Evolutionary conservation across 2,888 invertebrate species (phyloP).

Genomic region (Andrena flavipes): DNA sequence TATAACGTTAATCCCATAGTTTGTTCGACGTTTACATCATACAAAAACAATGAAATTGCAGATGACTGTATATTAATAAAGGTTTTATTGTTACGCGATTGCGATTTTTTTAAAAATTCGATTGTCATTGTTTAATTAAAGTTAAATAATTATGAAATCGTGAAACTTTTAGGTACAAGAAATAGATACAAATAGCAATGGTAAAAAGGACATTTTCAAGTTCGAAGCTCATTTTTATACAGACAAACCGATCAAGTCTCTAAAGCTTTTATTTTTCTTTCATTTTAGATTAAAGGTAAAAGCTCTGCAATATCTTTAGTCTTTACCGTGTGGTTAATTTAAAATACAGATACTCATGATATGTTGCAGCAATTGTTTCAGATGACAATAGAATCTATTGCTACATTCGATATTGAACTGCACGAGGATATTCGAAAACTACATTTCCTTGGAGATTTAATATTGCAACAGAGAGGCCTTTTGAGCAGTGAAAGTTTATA

Average conservation of each 20-base stretch:
- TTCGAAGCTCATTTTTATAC: constrained; percentile 80
- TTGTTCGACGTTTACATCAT: constrained; percentile 79
- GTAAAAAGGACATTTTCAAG: constrained; percentile 78
- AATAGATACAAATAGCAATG: constrained; percentile 78
- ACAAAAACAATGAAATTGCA: constrained; percentile 78
- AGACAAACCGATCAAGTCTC: constrained; percentile 73
- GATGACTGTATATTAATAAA: constrained; percentile 80
- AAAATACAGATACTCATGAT: background rate
- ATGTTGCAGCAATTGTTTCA: constrained; percentile 76
- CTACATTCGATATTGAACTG: constrained; percentile 75
- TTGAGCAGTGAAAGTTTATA: constrained; percentile 75
- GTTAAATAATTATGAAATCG: background rate
- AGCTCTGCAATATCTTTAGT: background rate
- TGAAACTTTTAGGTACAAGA: constrained; percentile 76
- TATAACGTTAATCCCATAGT: constrained; percentile 73
- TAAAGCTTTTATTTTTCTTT: constrained; percentile 80
- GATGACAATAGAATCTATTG: constrained; percentile 77
- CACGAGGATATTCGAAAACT: constrained; percentile 76
- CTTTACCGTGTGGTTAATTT: background rate
- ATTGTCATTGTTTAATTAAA: background rate
- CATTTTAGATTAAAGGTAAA: constrained; percentile 79
- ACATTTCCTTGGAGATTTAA: constrained; percentile 78
- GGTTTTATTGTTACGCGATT: constrained; percentile 66
- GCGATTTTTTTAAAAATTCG: constrained; percentile 6
- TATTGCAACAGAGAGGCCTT: constrained; percentile 77